Base-by-base conservation (phyloP, 2,888 invertebrate genomes). In the Caenorhabditis sp. region DNA sequence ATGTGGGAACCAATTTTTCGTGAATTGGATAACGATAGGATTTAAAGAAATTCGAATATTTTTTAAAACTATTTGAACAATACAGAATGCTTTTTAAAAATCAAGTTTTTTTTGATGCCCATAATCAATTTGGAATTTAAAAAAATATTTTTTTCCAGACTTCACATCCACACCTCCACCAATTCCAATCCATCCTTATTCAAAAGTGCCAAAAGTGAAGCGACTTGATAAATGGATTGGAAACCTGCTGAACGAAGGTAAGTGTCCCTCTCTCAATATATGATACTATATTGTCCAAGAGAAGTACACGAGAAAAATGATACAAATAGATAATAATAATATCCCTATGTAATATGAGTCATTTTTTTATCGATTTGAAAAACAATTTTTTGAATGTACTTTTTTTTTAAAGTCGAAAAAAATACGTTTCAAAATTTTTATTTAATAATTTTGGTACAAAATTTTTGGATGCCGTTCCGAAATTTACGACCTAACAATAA, bases 221-320 rank as follows among this genome's bases (percentile, higher is more conserved):
- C 67, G 70, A 70, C 64, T 72, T n/a, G 76, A 76, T 57, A 76
- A 76, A 59, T 76, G 76, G 76, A 76, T 76, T 56, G 72, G 73
- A 20, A 65, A 63, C 59, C 57, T 76, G 54, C 50, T 73, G 27
- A 70, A 62, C 57, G 76, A 76, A 60, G 62, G 76, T 67, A n/a
- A 57, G 67, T 53, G 43, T 63, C 3, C 7, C 14, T 50, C 50
- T 50, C 50, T 50, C 20, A n/a, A n/a, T n/a, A n/a, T n/a, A n/a
- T n/a, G n/a, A n/a, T n/a, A n/a, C n/a, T n/a, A n/a, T n/a, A n/a
- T n/a, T n/a, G n/a, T n/a, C n/a, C n/a, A n/a, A n/a, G n/a, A n/a
- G 20, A 4, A 50, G 20, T n/a, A 50, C 5, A n/a, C n/a, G 20
- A 21, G 43, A 31, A 27, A 57, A 57, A 50, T 50, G 3, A 50